These are phyloP conservation scores for Diloba caeruleocephala DNA, from an alignment of 2,888 invertebrate genomes.

Conservation along the genomic window DNA sequence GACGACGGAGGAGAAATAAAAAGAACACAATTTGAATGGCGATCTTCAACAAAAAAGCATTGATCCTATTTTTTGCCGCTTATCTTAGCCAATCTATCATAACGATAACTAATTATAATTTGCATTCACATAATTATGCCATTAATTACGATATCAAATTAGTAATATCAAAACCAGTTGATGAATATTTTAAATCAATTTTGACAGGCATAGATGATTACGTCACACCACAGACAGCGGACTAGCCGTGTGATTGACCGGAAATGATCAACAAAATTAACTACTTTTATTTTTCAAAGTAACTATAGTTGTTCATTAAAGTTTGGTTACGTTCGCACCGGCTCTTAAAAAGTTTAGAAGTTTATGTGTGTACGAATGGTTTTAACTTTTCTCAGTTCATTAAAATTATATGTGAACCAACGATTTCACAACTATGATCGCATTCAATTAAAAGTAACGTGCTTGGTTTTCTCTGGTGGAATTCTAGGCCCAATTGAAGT, in stretches of 20 bases:
- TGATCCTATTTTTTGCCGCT: not conserved
- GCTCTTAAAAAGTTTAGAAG: slow-evolving; percentile 1
- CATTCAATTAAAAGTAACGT: slow-evolving; percentile 8
- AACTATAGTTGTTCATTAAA: slow-evolving; percentile 19
- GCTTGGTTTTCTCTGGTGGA: slow-evolving; percentile 19
- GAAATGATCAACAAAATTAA: slow-evolving; percentile 53
- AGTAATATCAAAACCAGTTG: slow-evolving; percentile 3
- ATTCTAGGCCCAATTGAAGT: slow-evolving; percentile 3
- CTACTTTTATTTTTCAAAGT: slow-evolving; percentile 27
- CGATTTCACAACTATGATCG: slow-evolving; percentile 13
- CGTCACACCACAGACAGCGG: slow-evolving; percentile 31
- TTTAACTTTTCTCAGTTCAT: slow-evolving; percentile 24
- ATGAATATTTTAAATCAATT: slow-evolving; percentile 33
- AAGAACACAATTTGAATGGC: not conserved
- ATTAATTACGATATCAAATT: slow-evolving; percentile 9
- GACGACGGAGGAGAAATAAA: too few species aligned
- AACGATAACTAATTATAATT: slow-evolving; percentile 2
- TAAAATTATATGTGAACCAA: slow-evolving; percentile 35
- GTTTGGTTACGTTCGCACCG: slow-evolving; percentile 10
- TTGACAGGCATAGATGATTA: slow-evolving; percentile 33
- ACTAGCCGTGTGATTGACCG: slow-evolving; percentile 52
- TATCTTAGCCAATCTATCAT: not conserved
- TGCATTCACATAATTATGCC: not conserved
- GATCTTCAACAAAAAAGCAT: not conserved
- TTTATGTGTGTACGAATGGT: not conserved